phyloP scores from a whole-genome alignment of 1,140 invertebrate genomes.

The Penaeus indicus region DNA sequence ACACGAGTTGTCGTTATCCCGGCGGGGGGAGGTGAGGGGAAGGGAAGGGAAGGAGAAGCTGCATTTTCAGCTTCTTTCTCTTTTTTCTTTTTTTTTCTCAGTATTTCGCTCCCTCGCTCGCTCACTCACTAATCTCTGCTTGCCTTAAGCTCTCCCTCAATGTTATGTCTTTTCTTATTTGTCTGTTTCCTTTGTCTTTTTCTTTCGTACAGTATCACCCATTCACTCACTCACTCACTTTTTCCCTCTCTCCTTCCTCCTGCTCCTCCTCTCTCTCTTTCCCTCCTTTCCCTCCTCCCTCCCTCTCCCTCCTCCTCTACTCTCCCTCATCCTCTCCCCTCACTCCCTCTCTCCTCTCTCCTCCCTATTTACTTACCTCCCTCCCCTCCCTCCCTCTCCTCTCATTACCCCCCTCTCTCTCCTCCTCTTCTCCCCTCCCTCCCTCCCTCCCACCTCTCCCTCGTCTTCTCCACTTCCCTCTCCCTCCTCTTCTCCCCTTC shows the following conservation, averaged over 20 bases:
- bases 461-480: neutral
- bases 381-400: neutral
- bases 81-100: too few species aligned
- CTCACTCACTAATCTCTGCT: too few species aligned
- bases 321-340: neutral
- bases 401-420: neutral
- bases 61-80: too few species aligned
- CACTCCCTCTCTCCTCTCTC: neutral
- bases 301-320: neutral
- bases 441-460: neutral
- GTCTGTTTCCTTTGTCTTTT: neutral
- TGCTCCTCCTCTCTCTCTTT: too few species aligned
- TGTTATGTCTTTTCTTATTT: neutral
- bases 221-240: neutral
- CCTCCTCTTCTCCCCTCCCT: neutral
- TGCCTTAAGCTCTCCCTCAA: too few species aligned
- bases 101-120: too few species aligned
- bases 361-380: neutral
- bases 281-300: too few species aligned
- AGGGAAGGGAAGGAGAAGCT: too few species aligned
- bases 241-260: slow-evolving; percentile 1
- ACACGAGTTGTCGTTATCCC: too few species aligned
- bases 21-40: too few species aligned
- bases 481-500: neutral
- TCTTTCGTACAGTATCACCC: neutral